phyloP scores from a whole-genome alignment of 2,888 invertebrate genomes.

The Nomada ferruginata region DNA sequence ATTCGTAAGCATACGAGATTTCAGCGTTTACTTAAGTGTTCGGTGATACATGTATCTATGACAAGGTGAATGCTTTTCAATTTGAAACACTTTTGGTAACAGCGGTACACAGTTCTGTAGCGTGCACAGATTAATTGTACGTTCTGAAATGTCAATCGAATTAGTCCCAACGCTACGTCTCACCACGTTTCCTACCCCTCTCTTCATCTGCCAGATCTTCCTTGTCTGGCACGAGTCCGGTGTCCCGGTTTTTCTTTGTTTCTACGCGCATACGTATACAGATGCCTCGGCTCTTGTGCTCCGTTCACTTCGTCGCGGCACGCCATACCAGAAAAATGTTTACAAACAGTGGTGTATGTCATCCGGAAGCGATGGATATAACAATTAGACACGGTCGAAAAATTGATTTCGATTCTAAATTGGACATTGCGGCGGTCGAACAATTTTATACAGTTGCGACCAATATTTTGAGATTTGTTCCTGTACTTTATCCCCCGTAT shows the following conservation, averaged over 20 bases:
- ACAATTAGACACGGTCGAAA: background rate
- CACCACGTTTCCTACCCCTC: slow-evolving; percentile 65
- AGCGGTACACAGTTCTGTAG: background rate
- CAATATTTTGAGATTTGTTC: too few species aligned
- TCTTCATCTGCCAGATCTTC: slow-evolving; percentile 46
- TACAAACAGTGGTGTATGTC: slow-evolving; percentile 37
- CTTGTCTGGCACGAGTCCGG: slow-evolving; percentile 23
- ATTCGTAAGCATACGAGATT: too few species aligned
- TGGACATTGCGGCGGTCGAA: too few species aligned
- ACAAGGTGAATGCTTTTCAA: background rate
- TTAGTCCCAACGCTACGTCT: slow-evolving; percentile 52
- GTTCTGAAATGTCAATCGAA: slow-evolving; percentile 34
- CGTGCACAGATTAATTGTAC: slow-evolving; percentile 18
- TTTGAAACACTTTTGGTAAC: background rate
- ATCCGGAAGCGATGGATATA: background rate
- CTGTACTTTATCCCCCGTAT: too few species aligned
- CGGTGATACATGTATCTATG: background rate
- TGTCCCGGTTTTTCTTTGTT: slow-evolving; percentile 25
- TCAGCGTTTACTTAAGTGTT: background rate
- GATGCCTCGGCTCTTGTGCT: slow-evolving; percentile 2
- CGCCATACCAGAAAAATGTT: slow-evolving; percentile 51
- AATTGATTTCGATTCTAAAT: background rate
- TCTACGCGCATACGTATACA: slow-evolving; percentile 25
- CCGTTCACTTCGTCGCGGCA: slow-evolving; percentile 1
- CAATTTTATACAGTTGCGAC: too few species aligned